phyloP scores from a whole-genome alignment of 2,113 vertebrate species.

The Phyllopteryx taeniolatus region DNA sequence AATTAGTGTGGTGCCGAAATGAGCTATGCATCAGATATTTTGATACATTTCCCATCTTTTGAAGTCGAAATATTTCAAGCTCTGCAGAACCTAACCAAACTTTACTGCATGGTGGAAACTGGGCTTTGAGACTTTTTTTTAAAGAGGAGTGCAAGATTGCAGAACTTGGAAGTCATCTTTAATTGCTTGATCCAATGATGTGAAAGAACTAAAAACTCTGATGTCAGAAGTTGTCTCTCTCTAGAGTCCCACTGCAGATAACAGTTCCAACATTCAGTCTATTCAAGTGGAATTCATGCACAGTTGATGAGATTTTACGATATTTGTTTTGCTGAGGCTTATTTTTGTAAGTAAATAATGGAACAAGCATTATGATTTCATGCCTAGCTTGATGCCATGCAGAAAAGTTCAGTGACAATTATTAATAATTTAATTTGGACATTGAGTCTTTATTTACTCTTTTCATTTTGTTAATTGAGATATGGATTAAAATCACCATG shows the following conservation, averaged over 20 bases:
- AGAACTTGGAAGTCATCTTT: conserved; percentile 3
- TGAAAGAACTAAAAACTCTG: conserved; percentile 8
- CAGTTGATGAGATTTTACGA: conserved; percentile 1
- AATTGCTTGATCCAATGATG: conserved; percentile 13
- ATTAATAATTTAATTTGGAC: neutral
- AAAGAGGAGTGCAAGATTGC: neutral
- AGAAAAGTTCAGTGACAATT: neutral
- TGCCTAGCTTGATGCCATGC: neutral
- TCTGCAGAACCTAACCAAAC: neutral
- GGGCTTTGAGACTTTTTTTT: neutral
- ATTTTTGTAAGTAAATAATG: conserved; percentile 19
- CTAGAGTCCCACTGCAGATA: conserved; percentile 6
- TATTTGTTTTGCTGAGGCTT: conserved; percentile 13
- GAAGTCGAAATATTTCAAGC: neutral
- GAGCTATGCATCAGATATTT: neutral
- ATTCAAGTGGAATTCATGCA: neutral
- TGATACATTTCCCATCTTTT: neutral
- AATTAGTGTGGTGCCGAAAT: neutral
- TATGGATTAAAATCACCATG: neutral
- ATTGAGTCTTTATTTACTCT: neutral
- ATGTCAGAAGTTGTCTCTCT: conserved; percentile 15
- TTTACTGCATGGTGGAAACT: neutral
- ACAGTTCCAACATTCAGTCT: conserved; percentile 1
- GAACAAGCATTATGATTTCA: conserved; percentile 6
- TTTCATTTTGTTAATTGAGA: neutral